Evolutionary conservation across 2,888 invertebrate species (phyloP), one percentile per base, ranked within the genome.

Genomic region (Pheosia tremula): DNA sequence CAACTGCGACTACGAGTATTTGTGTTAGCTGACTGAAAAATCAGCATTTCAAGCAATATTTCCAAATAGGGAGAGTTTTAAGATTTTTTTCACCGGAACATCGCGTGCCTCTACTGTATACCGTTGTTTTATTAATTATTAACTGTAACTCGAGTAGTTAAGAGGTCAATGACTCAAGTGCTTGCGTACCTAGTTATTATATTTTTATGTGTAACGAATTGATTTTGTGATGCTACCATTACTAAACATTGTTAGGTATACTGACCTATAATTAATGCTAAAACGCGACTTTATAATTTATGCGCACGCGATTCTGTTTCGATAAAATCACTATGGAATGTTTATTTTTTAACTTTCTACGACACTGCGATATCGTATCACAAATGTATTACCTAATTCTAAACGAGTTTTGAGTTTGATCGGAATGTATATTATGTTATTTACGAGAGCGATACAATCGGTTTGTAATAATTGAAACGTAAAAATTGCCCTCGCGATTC

Each of bases 91-190:
- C 68, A 66, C 63, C 55, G 59, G 45, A 61, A 52, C 64, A 77
- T 81, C 74, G 81, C 79, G 77, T 81, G 82, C 72, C 66, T 75
- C 69, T 63, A 65, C 68, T 72, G 70, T 74, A 77, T 86, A 88
- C 89, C 89, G 89, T 88, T 90, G 88, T 88, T 84, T 87, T 81
- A 81, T 85, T 88, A 89, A 89, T 89, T 88, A 85, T 84, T 84
- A 88, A 84, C 88, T 84, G 87, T 88, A 84, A 83, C 81, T 80
- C 76, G 82, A 79, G 85, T 87, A 86, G 86, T 84, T 81, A 72
- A 78, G 80, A 80, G 89, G 87, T 90, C 87, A 82, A 55, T 77
- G 86, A 83, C 88, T 67, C 67, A 71, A 68, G 71, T 63, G 67
- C 69, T 77, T 74, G 74, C 76, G 77, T 80, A 81, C 74, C 72